These are phyloP conservation scores for Malacoctenus gilli DNA, from an alignment of 2,797 vertebrate genomes.

Conservation along the genomic window DNA sequence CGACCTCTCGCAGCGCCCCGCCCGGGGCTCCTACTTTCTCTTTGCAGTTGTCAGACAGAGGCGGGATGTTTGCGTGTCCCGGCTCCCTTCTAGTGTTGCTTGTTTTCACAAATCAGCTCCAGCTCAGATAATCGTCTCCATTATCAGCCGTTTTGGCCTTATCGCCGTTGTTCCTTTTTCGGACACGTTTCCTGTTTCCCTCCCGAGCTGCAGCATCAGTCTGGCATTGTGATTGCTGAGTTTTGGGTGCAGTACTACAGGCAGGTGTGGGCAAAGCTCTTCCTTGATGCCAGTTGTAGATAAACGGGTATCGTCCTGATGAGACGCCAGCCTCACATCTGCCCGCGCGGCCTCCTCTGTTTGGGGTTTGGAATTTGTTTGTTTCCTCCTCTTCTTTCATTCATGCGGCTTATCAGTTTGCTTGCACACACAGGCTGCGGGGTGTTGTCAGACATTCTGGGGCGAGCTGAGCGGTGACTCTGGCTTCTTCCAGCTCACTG, in stretches of 20 bases:
- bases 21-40: slow-evolving; percentile 2
- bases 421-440: slow-evolving; percentile 26
- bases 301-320: slow-evolving; percentile 58
- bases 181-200: slow-evolving; percentile 64
- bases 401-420: slow-evolving; percentile 61
- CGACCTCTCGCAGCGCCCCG: neutral
- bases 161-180: slow-evolving; percentile 46
- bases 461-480: slow-evolving; percentile 46
- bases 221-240: slow-evolving; percentile 47
- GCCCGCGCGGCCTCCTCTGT: slow-evolving; percentile 51
- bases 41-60: slow-evolving; percentile 16
- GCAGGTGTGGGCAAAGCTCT: slow-evolving; percentile 68
- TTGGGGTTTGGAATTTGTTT: slow-evolving; percentile 67
- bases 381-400: slow-evolving; percentile 70
- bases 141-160: slow-evolving; percentile 48
- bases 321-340: slow-evolving; percentile 62
- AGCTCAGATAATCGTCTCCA: slow-evolving; percentile 42
- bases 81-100: slow-evolving; percentile 39
- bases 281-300: slow-evolving; percentile 71
- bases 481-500: slow-evolving; percentile 43
- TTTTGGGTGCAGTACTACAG: slow-evolving; percentile 47
- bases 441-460: slow-evolving; percentile 47
- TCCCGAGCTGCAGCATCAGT: slow-evolving; percentile 23
- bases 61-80: slow-evolving; percentile 37
- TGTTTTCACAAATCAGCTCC: slow-evolving; percentile 51